Percentiles rank a stretch among this genome's conserved stretches.
These are phyloP conservation scores for Drosophila athabasca DNA, from an alignment of 1,140 invertebrate genomes.

Conservation along the genomic window DNA sequence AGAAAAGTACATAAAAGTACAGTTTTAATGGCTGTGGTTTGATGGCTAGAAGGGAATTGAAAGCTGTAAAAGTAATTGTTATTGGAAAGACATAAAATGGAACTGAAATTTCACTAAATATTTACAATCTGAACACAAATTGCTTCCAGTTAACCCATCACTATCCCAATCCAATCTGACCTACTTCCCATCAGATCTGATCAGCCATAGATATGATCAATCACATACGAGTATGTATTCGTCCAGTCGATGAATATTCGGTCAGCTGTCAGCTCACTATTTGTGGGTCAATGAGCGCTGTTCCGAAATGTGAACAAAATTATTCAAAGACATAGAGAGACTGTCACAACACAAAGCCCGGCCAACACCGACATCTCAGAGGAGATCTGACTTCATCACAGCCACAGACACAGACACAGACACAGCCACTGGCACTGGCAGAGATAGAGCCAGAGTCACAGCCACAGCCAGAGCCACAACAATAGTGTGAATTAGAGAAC, in stretches of 20 bases:
- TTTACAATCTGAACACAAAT: constrained; percentile 14
- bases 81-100: constrained; percentile 33
- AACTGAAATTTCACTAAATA: constrained; percentile 12
- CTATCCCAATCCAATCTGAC: constrained; percentile 23
- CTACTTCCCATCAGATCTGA: constrained; percentile 23
- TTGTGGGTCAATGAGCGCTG: constrained; percentile 49
- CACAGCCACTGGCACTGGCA: too few species aligned
- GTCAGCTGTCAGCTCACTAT: constrained; percentile 45
- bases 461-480: constrained; percentile 16
- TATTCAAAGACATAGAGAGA: constrained; percentile 17
- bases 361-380: constrained; percentile 14
- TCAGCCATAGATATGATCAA: constrained; percentile 38
- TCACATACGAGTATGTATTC: too few species aligned
- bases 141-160: constrained; percentile 21
- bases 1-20: constrained; percentile 31
- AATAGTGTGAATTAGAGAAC: constrained; percentile 55
- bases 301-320: constrained; percentile 21
- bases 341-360: constrained; percentile 29
- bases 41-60: constrained; percentile 3
- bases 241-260: constrained; percentile 22
- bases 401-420: neutral
- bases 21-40: constrained; percentile 33
- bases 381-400: constrained; percentile 30
- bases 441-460: too few species aligned
- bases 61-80: constrained; percentile 24